These are phyloP conservation scores for Camarhynchus parvulus DNA, from an alignment of 2,113 vertebrate species.

Conservation along the genomic window DNA sequence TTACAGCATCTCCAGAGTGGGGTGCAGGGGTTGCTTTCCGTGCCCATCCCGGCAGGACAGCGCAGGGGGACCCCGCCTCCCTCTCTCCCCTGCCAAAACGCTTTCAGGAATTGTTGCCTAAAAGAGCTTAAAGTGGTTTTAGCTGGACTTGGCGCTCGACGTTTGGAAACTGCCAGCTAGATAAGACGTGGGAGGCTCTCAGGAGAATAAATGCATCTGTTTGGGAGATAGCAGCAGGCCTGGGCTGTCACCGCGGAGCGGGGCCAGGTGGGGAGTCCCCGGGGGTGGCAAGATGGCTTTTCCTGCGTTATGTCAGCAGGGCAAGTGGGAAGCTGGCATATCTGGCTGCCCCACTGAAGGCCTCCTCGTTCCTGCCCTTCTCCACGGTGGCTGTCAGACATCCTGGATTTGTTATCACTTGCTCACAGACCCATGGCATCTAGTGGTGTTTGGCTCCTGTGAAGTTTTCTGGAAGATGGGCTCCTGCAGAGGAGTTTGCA, in stretches of 20 bases:
- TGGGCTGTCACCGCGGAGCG: not conserved
- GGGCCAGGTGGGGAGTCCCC: slow-evolving; percentile 40
- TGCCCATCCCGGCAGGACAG: not conserved
- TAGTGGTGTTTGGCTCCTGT: not conserved
- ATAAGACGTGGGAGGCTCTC: slow-evolving; percentile 41
- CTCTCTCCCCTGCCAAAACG: not conserved
- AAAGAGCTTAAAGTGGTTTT: slow-evolving; percentile 1
- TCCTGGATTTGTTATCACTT: not conserved
- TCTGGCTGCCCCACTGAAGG: not conserved
- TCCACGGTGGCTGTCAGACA: fast-evolving
- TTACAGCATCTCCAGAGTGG: not conserved
- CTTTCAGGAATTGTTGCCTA: not conserved
- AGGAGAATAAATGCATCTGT: slow-evolving; percentile 29
- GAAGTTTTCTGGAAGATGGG: not conserved
- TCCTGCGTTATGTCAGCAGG: not conserved
- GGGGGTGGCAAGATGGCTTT: not conserved
- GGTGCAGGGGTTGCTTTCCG: not conserved
- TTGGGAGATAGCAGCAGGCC: slow-evolving; percentile 45
- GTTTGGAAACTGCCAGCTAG: not conserved
- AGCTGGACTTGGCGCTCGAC: not conserved
- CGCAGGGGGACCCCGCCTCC: not conserved
- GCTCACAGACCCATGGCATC: not conserved
- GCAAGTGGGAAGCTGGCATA: not conserved
- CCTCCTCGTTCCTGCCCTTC: not conserved
- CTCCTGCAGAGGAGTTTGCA: not conserved